These are phyloP conservation scores for Drosophila kambysellisi DNA, from an alignment of 2,888 invertebrate species.

Conservation along the genomic window DNA sequence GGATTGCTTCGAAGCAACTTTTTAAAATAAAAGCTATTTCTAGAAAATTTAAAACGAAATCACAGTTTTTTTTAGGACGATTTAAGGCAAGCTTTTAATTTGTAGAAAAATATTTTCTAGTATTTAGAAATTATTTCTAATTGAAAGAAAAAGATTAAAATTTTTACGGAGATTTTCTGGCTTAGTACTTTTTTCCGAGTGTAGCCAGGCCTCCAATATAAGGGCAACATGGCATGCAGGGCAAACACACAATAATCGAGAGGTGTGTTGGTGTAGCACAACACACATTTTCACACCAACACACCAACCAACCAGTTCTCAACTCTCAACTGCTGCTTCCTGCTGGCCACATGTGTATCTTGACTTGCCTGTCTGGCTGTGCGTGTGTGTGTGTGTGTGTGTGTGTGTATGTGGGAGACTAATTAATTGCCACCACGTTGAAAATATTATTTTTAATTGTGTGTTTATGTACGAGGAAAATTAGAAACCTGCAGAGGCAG, in stretches of 20 bases:
- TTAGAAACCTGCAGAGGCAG: constrained; percentile 13
- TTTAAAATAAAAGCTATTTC: not conserved
- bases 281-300: not conserved
- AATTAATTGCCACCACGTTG: constrained; percentile 83
- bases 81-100: not conserved
- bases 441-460: constrained; percentile 83
- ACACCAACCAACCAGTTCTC: constrained; percentile 4
- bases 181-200: not conserved
- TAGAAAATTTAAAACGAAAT: too few species aligned
- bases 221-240: not conserved
- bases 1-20: not conserved
- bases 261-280: not conserved
- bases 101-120: not conserved
- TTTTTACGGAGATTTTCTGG: not conserved
- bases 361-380: not conserved
- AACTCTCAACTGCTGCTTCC: constrained; percentile 13
- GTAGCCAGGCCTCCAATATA: not conserved
- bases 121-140: not conserved
- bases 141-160: too few species aligned
- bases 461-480: constrained; percentile 72
- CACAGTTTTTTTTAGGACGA: too few species aligned
- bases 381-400: constrained; percentile 4
- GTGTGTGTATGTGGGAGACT: constrained; percentile 55
- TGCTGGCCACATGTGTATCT: constrained; percentile 39
- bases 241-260: constrained; percentile 34